Percentiles rank a stretch among this genome's conserved stretches.
Conservation (phyloP, 2,888 invertebrate species). For the Zaprionus obscuricornis region DNA sequence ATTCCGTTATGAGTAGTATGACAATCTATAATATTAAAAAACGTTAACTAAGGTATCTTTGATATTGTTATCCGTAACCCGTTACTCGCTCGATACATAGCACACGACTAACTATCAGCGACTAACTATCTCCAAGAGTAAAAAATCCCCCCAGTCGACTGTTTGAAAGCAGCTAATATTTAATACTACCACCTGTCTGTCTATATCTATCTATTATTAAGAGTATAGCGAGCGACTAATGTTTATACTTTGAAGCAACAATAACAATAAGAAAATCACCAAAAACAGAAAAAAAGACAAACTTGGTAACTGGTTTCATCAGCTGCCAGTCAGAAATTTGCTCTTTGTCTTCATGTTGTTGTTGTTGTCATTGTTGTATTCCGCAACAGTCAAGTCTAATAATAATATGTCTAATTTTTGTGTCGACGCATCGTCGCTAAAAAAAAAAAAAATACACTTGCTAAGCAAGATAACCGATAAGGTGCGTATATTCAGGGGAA, state of each 20-base stretch:
- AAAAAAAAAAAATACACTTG: too few species aligned
- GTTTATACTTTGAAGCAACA: neutral
- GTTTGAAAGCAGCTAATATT: neutral
- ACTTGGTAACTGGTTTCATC: constrained; percentile 42
- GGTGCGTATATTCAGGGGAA: neutral
- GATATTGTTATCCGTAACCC: neutral
- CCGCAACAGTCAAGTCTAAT: neutral
- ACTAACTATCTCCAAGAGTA: constrained; percentile 19
- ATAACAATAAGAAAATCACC: constrained; percentile 20
- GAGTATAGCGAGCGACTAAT: constrained; percentile 13
- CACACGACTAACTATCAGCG: too few species aligned
- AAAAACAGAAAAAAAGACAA: too few species aligned
- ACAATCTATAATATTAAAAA: too few species aligned
- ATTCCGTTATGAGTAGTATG: too few species aligned
- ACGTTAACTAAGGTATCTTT: too few species aligned
- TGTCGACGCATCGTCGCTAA: constrained; percentile 18
- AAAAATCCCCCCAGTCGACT: constrained; percentile 32
- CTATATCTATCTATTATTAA: too few species aligned
- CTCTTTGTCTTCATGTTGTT: constrained; percentile 12
- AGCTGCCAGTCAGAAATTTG: constrained; percentile 19
- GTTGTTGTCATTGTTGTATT: too few species aligned
- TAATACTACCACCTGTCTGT: neutral
- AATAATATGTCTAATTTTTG: too few species aligned
- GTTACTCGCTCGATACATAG: neutral
- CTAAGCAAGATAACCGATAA: constrained; percentile 39